phyloP scores from a whole-genome alignment of 2,888 invertebrate species.

The Limnephilus lunatus region DNA sequence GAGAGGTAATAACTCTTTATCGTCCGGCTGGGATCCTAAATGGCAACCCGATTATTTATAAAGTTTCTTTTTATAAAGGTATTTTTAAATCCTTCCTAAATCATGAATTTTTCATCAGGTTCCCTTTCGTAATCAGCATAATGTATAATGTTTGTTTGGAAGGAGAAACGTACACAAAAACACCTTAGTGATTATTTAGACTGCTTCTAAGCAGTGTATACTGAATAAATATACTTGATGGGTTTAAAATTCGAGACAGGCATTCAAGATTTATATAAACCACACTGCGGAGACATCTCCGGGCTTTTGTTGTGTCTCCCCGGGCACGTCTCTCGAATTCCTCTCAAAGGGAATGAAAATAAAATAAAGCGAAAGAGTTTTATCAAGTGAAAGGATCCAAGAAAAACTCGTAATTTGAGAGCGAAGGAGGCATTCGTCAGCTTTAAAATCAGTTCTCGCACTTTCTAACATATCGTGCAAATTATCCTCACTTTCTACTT shows the following conservation, averaged over 20 bases:
- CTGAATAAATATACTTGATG: not conserved
- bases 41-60: too few relatives aligned
- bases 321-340: not conserved
- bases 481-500: not conserved
- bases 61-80: too few relatives aligned
- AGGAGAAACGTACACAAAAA: not conserved
- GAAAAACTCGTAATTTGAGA: not conserved
- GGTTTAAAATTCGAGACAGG: constrained; percentile 17
- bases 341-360: not conserved
- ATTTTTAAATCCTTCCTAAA: too few relatives aligned
- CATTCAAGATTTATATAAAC: constrained; percentile 17
- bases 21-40: too few relatives aligned
- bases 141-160: not conserved
- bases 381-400: not conserved
- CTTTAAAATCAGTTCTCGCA: not conserved
- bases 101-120: too few relatives aligned
- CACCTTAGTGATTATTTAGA: not conserved
- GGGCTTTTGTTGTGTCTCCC: not conserved
- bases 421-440: not conserved
- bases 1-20: too few relatives aligned
- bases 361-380: not conserved
- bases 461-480: not conserved
- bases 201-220: not conserved
- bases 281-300: not conserved
- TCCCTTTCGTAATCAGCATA: not conserved